A percentile compares a stretch with the other conserved stretches of the same genome.
Evolutionary conservation across 2,113 vertebrate species (phyloP).

Genomic region (Psophia crepitans): DNA sequence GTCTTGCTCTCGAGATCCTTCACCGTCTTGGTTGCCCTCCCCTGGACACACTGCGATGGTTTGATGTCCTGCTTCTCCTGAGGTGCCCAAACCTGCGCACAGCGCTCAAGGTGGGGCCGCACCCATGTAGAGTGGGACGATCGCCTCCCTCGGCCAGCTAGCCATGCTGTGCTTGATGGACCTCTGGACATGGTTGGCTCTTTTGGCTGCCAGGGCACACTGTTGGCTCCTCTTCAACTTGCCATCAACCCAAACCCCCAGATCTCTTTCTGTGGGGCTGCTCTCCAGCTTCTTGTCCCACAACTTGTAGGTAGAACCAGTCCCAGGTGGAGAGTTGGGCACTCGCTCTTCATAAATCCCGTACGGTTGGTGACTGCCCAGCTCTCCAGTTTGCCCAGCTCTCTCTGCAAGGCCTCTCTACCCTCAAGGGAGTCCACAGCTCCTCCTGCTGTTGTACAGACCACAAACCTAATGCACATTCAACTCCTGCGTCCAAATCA

Average conservation of each 20-base stretch:
- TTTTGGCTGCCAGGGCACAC: background rate
- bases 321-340: background rate
- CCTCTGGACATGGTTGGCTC: background rate
- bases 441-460: no score
- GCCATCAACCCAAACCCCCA: background rate
- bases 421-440: background rate
- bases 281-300: background rate
- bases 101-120: background rate
- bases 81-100: background rate
- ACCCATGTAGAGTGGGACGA: no score
- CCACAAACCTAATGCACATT: background rate
- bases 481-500: background rate
- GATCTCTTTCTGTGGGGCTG: background rate
- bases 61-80: background rate
- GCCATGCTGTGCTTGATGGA: background rate
- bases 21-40: background rate
- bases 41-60: background rate
- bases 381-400: background rate
- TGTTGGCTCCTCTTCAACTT: background rate
- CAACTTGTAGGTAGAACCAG: rapidly evolving
- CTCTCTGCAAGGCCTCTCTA: background rate
- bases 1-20: background rate
- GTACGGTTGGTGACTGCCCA: background rate
- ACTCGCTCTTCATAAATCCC: background rate
- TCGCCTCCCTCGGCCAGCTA: background rate